These are phyloP conservation scores for Aramus guarauna DNA, from an alignment of 2,113 vertebrate genomes.

Conservation along the genomic window DNA sequence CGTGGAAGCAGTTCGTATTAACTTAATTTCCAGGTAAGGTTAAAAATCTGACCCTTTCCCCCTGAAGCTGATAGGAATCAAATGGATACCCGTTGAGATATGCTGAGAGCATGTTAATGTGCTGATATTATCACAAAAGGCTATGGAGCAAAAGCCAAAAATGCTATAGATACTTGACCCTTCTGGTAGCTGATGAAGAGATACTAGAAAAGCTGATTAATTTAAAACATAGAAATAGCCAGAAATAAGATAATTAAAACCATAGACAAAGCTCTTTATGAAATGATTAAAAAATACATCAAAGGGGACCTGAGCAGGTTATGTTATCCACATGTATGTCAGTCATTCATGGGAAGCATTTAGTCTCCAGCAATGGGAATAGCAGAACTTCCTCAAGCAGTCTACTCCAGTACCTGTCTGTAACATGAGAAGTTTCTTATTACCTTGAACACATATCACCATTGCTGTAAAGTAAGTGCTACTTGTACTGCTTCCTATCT, in stretches of 20 bases:
- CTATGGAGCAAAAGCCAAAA: not conserved
- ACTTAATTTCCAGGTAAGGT: not conserved
- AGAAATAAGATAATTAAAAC: not conserved
- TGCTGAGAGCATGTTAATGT: rapidly evolving
- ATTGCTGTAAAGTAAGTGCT: not conserved
- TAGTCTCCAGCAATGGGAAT: not conserved
- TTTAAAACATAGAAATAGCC: not conserved
- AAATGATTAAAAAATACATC: not conserved
- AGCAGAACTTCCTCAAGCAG: not conserved
- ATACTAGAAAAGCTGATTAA: not conserved
- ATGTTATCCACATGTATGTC: not conserved
- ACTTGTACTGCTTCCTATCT: not conserved
- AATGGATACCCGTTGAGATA: not conserved
- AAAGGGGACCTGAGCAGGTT: not conserved
- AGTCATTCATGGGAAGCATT: not conserved
- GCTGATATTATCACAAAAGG: not conserved
- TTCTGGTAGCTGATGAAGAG: not conserved
- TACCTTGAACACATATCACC: not conserved
- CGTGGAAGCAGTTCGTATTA: not conserved
- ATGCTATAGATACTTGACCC: not conserved
- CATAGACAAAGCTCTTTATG: not conserved
- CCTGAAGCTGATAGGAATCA: not conserved
- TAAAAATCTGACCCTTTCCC: not conserved
- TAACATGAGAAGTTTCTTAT: not conserved
- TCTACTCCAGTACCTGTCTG: not conserved